Conservation (phyloP, 2,797 vertebrate genomes). For the Enteromius fasciolatus region DNA sequence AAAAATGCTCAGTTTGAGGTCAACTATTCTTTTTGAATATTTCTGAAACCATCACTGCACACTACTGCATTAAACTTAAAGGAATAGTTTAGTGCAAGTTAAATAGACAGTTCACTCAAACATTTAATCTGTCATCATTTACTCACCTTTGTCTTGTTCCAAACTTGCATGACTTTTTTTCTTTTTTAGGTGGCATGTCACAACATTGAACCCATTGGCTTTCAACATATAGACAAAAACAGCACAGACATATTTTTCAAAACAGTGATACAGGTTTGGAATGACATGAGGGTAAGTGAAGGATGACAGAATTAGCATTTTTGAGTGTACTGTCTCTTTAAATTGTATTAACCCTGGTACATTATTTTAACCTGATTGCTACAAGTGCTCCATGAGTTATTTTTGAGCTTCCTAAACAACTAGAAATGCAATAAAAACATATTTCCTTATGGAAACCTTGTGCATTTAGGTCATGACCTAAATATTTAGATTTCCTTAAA, state of each 20-base stretch:
- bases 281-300: not conserved
- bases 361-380: not conserved
- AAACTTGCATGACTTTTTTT: not conserved
- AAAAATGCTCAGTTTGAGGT: not conserved
- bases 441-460: constrained; percentile 1
- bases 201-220: not conserved
- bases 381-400: not conserved
- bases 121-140: not conserved
- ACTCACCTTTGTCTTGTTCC: not conserved
- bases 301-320: not conserved
- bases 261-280: not conserved
- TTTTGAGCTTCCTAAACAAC: not conserved
- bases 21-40: not conserved
- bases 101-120: not conserved
- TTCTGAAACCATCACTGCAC: not conserved
- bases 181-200: not conserved
- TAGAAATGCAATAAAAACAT: not conserved
- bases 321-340: not conserved
- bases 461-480: constrained; percentile 22
- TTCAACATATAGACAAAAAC: not conserved
- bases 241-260: not conserved
- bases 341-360: not conserved
- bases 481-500: constrained; percentile 37
- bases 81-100: not conserved
- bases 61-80: no score